Conservation (phyloP, 2,888 invertebrate genomes). For the Trissolcus brochymenae region DNA sequence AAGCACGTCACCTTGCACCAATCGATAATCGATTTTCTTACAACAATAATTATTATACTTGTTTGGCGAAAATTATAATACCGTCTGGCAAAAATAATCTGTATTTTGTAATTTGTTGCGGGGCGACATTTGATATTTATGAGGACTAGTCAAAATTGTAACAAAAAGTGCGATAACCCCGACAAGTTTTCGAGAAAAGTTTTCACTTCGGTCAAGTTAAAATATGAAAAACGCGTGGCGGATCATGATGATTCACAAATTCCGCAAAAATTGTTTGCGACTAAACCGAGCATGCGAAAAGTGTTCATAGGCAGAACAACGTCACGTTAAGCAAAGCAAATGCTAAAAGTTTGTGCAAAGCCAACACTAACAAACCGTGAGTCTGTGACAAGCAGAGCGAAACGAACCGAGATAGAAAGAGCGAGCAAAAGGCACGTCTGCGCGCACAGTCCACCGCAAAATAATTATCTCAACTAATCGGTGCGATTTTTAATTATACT, state of each 20-base stretch:
- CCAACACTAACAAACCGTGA: conserved; percentile 52
- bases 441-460: conserved; percentile 19
- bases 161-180: conserved; percentile 15
- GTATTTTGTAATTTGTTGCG: too few relatives aligned
- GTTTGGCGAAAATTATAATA: too few relatives aligned
- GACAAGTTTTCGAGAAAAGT: conserved; percentile 22
- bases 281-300: conserved; percentile 44
- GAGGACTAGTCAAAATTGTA: not conserved
- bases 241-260: conserved; percentile 42
- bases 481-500: conserved; percentile 32
- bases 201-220: conserved; percentile 27
- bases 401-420: conserved; percentile 15
- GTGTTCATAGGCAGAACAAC: conserved; percentile 52
- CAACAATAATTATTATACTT: conserved; percentile 33
- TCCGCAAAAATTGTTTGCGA: conserved; percentile 40
- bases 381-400: conserved; percentile 35
- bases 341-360: conserved; percentile 55
- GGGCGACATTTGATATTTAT: too few relatives aligned
- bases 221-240: conserved; percentile 30
- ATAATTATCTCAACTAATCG: conserved; percentile 42
- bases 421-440: not conserved
- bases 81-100: too few relatives aligned
- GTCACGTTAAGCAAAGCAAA: conserved; percentile 55
- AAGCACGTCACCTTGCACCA: conserved; percentile 51
- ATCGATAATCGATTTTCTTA: conserved; percentile 56